Conservation (phyloP, 2,797 vertebrate species). For the Gymnopithys bicolor region DNA sequence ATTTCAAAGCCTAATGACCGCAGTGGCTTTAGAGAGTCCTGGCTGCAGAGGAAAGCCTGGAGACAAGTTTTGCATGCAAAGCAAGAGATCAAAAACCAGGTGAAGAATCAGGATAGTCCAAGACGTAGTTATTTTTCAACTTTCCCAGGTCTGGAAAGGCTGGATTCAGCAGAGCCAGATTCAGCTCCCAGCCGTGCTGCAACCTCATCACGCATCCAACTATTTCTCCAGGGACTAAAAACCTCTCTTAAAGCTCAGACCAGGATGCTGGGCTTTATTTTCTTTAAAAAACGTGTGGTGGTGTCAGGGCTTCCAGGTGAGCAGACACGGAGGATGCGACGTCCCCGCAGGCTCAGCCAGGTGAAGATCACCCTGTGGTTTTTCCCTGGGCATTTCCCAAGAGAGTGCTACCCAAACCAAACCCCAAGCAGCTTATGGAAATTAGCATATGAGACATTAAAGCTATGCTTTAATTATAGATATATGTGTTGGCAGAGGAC, state of each 20-base stretch:
- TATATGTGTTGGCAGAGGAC: constrained; percentile 68
- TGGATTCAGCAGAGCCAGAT: neutral
- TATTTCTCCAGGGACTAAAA: neutral
- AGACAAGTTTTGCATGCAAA: constrained; percentile 35
- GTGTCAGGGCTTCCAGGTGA: neutral
- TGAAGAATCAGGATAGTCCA: neutral
- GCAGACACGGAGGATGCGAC: neutral
- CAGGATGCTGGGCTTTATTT: neutral
- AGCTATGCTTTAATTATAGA: constrained; percentile 55
- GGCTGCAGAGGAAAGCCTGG: constrained; percentile 2
- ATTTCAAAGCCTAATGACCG: neutral
- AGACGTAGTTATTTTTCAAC: neutral
- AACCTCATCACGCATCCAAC: neutral
- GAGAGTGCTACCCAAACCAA: constrained; percentile 30
- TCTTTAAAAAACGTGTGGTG: neutral
- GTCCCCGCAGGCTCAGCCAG: neutral
- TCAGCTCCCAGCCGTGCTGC: neutral
- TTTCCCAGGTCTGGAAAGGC: constrained; percentile 11
- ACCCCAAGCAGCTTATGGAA: constrained; percentile 20
- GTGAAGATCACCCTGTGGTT: constrained; percentile 33
- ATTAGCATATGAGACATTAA: constrained; percentile 61
- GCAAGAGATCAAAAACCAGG: constrained; percentile 47
- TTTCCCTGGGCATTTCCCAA: constrained; percentile 55
- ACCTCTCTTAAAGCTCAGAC: neutral
- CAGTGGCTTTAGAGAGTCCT: neutral